These are phyloP conservation scores for Karalla daura DNA, from an alignment of 2,797 vertebrate genomes.

Conservation along the genomic window DNA sequence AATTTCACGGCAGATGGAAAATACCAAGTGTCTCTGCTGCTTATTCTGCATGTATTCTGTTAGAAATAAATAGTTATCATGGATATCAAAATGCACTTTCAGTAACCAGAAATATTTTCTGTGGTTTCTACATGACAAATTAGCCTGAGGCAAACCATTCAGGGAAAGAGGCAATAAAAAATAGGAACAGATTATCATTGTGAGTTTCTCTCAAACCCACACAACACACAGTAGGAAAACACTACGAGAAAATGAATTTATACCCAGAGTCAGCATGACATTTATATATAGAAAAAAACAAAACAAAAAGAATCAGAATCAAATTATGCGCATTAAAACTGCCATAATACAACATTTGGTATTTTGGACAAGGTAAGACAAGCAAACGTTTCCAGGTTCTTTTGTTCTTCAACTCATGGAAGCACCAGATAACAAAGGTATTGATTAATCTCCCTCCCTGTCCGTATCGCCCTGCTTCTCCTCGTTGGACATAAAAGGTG, in stretches of 20 bases:
- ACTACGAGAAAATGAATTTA: not conserved
- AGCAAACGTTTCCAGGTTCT: not conserved
- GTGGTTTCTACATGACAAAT: no score
- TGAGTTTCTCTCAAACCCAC: not conserved
- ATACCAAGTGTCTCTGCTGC: no score
- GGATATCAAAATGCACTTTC: no score
- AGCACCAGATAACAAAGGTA: slow-evolving; percentile 30
- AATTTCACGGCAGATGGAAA: no score
- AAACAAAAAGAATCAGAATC: not conserved
- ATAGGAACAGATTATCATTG: not conserved
- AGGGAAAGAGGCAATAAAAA: not conserved
- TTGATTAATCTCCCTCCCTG: slow-evolving; percentile 33
- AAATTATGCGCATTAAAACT: slow-evolving; percentile 1
- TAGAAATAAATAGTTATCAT: no score
- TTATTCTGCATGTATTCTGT: no score
- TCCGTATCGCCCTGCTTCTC: slow-evolving; percentile 23
- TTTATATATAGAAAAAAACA: slow-evolving; percentile 11
- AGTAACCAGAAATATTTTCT: no score
- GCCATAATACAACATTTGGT: not conserved
- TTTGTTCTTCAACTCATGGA: slow-evolving; percentile 2
- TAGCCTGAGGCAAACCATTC: no score
- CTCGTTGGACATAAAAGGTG: slow-evolving; percentile 7
- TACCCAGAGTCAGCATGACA: not conserved
- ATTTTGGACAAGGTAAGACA: slow-evolving; percentile 5
- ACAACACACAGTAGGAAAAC: not conserved